Evolutionary conservation across 1,140 invertebrate species (phyloP), one percentile per base, ranked within the genome.

Genomic region (Hylaeus anthracinus): DNA sequence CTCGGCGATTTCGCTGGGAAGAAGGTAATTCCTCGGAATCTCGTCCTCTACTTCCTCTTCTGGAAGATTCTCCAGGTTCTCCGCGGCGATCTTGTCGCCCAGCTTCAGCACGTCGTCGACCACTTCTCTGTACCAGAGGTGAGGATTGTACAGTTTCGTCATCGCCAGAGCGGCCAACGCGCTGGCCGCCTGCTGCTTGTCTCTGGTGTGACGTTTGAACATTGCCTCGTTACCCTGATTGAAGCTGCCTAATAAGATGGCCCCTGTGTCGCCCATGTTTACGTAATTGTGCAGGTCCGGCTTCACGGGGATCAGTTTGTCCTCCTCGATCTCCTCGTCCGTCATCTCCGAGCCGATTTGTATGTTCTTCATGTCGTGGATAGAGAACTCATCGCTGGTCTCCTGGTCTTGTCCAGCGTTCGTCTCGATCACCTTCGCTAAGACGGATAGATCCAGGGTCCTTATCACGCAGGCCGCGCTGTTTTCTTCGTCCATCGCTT

Each of bases 1-100:
- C 41, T 92, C 90, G 55, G 84, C 86, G 48, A 94, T 89, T 64
- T 94, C 94, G 66, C 87, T 90, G 0, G 94, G 91, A 48, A 93
- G 76, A 0, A 94, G 91, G 64, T 93, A 94, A 79, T 93, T 78
- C 76, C 94, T 91, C 37, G 79, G 77, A 0, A 15, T 12, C 55
- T 90, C 88, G 5, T 82, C 84, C 8, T 89, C 86, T 0, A 58
- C 43, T 1, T 85, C 88, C 9, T 43, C 41, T n/a, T 89, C 92
- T 2, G 87, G 88, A 5, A 94, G 79, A 78, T 94, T 94, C 51
- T 88, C 84, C 55, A 93, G 43, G 76, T 94, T 94, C 9, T 92
- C 82, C 2, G 39, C 37, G 0, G 89, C 89, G 0, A 92, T 63
- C 82, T 91, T 91, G 56, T 92, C 86, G 2, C 90, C 92, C 0